These are phyloP conservation scores for Tragulus kanchil DNA, from an alignment of 2,113 vertebrate species.

Conservation along the genomic window DNA sequence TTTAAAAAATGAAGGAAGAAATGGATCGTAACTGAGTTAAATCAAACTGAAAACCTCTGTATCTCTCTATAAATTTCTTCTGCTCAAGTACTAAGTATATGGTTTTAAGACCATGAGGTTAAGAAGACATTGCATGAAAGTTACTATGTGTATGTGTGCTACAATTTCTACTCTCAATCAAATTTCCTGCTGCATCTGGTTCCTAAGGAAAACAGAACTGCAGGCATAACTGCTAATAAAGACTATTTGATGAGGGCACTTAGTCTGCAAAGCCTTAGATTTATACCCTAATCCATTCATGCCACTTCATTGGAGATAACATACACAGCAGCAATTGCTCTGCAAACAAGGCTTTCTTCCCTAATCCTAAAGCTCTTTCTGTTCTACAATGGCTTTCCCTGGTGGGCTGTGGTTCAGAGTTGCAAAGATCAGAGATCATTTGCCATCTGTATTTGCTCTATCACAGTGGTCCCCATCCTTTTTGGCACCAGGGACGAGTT, in stretches of 20 bases:
- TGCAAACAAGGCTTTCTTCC: constrained; percentile 71
- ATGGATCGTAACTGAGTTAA: constrained; percentile 5
- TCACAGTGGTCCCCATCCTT: background rate
- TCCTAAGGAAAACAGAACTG: constrained; percentile 70
- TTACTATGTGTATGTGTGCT: constrained; percentile 45
- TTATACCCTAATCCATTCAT: constrained; percentile 72
- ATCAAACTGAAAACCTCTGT: constrained; percentile 18
- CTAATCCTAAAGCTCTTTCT: constrained; percentile 67
- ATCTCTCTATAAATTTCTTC: constrained; percentile 26
- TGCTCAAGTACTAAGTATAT: constrained; percentile 13
- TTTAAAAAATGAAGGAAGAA: background rate
- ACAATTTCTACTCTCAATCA: constrained; percentile 44
- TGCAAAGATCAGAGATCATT: constrained; percentile 63
- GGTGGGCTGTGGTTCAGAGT: constrained; percentile 60
- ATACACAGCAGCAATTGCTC: background rate
- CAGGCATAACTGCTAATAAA: constrained; percentile 55
- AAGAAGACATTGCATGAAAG: constrained; percentile 37
- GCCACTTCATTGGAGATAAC: constrained; percentile 59
- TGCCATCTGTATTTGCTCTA: background rate
- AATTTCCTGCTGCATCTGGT: constrained; percentile 64
- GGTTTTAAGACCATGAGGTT: constrained; percentile 40
- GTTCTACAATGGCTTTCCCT: constrained; percentile 63
- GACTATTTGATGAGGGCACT: constrained; percentile 68
- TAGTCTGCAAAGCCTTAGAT: constrained; percentile 70
- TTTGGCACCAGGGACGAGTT: background rate